Evolutionary conservation across 2,113 vertebrate genomes (phyloP).

Genomic region (Dromaius novaehollandiae): DNA sequence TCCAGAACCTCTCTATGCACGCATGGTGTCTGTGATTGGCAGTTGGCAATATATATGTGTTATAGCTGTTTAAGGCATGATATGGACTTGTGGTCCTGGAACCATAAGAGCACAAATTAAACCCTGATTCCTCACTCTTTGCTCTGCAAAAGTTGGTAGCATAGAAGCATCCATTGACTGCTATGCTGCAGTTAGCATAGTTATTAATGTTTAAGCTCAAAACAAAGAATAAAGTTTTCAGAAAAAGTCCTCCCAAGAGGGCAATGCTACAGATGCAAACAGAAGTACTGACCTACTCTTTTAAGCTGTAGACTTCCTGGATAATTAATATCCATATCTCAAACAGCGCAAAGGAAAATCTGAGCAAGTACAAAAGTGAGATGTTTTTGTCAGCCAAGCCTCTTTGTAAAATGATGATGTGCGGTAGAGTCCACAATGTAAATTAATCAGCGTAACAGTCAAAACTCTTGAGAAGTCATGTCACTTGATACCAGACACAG

Average conservation of each 20-base stretch:
- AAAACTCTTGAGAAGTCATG: not conserved
- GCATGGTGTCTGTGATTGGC: not conserved
- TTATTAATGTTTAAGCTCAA: not conserved
- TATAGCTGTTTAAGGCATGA: not conserved
- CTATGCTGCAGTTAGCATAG: not conserved
- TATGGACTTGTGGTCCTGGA: not conserved
- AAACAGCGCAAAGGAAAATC: not conserved
- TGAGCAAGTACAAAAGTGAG: not conserved
- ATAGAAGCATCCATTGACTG: not conserved
- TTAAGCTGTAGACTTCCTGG: not conserved
- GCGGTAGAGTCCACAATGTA: not conserved
- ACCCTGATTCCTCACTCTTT: not conserved
- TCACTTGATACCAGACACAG: not conserved
- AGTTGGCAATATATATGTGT: not conserved
- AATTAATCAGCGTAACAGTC: not conserved
- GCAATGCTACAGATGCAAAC: not conserved
- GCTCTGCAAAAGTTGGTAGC: not conserved
- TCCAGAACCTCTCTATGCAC: not conserved
- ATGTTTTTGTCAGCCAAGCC: not conserved
- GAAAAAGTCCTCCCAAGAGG: not conserved
- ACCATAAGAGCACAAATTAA: not conserved
- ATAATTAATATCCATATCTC: rapidly evolving
- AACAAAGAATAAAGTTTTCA: not conserved
- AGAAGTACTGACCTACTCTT: not conserved
- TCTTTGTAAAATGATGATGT: not conserved